Base-by-base conservation (phyloP, 2,113 vertebrate species). In the Myotis lucifugus region DNA sequence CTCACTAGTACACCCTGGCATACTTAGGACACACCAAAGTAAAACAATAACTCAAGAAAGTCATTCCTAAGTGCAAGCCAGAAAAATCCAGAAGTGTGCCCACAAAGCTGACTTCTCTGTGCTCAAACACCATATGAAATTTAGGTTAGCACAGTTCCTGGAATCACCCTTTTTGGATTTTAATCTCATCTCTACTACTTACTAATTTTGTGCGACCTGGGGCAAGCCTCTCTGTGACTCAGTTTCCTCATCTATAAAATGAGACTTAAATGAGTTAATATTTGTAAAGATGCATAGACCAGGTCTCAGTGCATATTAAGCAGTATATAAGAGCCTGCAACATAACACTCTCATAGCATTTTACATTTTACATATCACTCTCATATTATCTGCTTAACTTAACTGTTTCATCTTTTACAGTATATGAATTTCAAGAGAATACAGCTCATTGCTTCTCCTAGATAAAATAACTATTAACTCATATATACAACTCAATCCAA, bases 221-320 rank as follows among this genome's bases (percentile, higher is more conserved):
- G 11, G 2, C 13, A 88, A 82, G 25, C 21, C 11, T 81, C 15
- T 42, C 25, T 32, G 5, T 50, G n/a, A 54, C 7, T 93, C 29
- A 76, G 25, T 79, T 48, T 85, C 10, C 46, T 85, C 40, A 67
- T 73, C 54, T 81, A 25, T 73, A 79, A 79, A 85, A n/a, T 78
- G 34, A 27, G 54, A 90, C 29, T 79, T 78, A 72, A 52, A 29
- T 93, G 79, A 93, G 32, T 81, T 90, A 54, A 93, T 59, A 42
- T 69, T 86, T 95, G 19, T 81, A 54, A 61, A 70, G 5, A 87
- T 67, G 50, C 3, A 15, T n/a, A 50, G 56, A 67, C 19, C 25
- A 50, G 67, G 40, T 1, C 13, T 77, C 34, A 54, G 42, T 32
- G 9, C 7, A 19, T 46, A 66, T 18, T 54, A 84, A 40, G 15